phyloP scores from a whole-genome alignment of 2,113 vertebrate genomes.

The Oncorhynchus nerka region DNA sequence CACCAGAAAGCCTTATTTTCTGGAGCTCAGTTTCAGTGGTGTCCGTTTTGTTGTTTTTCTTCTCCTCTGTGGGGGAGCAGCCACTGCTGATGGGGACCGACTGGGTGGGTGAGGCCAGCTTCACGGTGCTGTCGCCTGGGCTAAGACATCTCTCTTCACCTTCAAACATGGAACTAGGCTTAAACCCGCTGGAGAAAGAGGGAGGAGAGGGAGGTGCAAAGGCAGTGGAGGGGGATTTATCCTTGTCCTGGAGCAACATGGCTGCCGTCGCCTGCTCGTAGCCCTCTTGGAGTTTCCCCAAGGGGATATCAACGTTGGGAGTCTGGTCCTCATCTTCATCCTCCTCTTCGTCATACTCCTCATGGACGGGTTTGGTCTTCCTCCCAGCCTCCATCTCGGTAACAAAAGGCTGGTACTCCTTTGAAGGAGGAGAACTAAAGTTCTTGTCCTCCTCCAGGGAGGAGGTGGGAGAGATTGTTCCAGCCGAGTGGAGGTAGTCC shows the following conservation, averaged over 20 bases:
- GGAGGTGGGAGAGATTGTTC: conserved; percentile 95
- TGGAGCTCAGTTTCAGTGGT: conserved; percentile 35
- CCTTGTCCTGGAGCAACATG: too few relatives aligned
- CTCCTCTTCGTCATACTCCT: conserved; percentile 82
- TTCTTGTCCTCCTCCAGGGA: conserved; percentile 96
- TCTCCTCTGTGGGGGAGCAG: conserved; percentile 90
- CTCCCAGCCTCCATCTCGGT: conserved; percentile 75
- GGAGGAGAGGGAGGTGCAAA: conserved; percentile 37
- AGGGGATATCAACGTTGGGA: conserved; percentile 77
- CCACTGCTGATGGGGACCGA: conserved; percentile 92
- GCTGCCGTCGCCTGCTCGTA: conserved; percentile 65
- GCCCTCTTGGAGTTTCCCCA: conserved; percentile 79
- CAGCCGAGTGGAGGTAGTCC: conserved; percentile 92
- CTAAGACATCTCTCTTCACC: conserved; percentile 88
- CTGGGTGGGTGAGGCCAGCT: conserved; percentile 89
- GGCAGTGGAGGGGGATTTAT: too few relatives aligned
- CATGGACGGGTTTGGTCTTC: conserved; percentile 63
- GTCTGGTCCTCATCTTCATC: conserved; percentile 81
- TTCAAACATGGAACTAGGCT: conserved; percentile 69
- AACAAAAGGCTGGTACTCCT: conserved; percentile 82
- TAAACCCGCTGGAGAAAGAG: conserved; percentile 60
- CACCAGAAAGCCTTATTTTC: conserved; percentile 66
- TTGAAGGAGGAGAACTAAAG: conserved; percentile 93
- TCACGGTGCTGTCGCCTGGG: conserved; percentile 94
- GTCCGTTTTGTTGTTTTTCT: conserved; percentile 47